Percentiles rank a stretch among this genome's conserved stretches.
phyloP scores from a whole-genome alignment of 2,113 vertebrate species.

The Pomatorhinus ruficollis region DNA sequence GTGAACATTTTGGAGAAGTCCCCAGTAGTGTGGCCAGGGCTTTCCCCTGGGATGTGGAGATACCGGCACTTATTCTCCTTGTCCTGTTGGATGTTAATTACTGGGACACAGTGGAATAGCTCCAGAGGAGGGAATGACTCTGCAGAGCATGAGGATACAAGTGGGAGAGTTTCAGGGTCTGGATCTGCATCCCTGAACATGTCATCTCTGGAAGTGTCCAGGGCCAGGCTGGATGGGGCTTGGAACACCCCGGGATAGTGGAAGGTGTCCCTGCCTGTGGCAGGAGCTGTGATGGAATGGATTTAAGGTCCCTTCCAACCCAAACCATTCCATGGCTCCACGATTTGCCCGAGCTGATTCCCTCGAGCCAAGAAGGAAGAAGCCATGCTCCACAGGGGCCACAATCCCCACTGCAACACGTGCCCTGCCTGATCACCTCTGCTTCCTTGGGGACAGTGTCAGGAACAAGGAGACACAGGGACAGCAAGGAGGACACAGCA shows the following conservation, averaged over 20 bases:
- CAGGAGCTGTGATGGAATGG: background rate
- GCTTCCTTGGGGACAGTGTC: accelerated
- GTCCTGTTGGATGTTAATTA: background rate
- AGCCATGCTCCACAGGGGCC: background rate
- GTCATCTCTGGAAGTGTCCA: background rate
- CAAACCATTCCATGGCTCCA: too few relatives aligned
- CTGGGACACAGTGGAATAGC: background rate
- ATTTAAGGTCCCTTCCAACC: background rate
- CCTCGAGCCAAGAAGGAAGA: accelerated
- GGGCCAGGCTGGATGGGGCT: background rate
- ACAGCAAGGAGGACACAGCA: background rate
- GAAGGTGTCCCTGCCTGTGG: background rate
- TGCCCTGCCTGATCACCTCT: background rate
- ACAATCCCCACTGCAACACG: accelerated
- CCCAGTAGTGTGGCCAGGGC: background rate
- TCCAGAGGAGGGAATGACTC: background rate
- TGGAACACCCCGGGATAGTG: background rate
- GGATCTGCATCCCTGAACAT: background rate
- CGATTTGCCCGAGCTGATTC: background rate
- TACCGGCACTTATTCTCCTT: background rate
- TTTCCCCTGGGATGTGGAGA: background rate
- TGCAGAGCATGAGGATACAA: background rate
- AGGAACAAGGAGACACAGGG: background rate
- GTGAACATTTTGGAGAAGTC: background rate
- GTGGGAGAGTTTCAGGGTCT: accelerated